These are phyloP conservation scores for Drosophila sproati DNA, from an alignment of 1,140 invertebrate genomes.

Conservation along the genomic window DNA sequence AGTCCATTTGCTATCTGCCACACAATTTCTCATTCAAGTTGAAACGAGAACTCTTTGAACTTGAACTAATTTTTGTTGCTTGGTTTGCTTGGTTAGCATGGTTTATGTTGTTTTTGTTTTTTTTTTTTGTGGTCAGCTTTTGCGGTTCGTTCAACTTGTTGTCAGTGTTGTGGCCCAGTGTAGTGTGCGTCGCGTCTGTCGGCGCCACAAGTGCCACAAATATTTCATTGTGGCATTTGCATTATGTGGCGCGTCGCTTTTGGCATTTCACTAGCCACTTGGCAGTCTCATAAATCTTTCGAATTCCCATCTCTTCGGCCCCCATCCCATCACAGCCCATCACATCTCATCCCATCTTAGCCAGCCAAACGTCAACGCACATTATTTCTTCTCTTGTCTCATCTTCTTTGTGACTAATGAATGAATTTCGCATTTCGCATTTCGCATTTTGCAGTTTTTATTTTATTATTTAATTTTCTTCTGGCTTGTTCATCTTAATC, in stretches of 20 bases:
- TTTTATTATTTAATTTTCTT: neutral
- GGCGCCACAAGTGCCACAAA: conserved; percentile 58
- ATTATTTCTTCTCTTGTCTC: conserved; percentile 4
- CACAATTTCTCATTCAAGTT: no score
- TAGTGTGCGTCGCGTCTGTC: conserved; percentile 17
- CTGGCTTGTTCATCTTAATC: conserved; percentile 20
- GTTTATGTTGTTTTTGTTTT: neutral
- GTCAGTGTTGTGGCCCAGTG: conserved; percentile 12
- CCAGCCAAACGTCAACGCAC: conserved; percentile 34
- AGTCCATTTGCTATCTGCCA: conserved; percentile 14
- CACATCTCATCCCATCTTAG: neutral
- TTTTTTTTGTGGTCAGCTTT: conserved; percentile 18
- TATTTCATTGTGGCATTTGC: conserved; percentile 73
- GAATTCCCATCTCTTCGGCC: neutral
- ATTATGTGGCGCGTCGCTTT: conserved; percentile 45
- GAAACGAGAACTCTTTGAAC: conserved; percentile 15
- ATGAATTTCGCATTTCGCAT: conserved; percentile 26
- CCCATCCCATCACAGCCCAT: neutral
- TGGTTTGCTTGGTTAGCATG: no score
- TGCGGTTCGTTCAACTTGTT: conserved; percentile 70
- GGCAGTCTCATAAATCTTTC: conserved; percentile 54
- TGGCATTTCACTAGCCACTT: conserved; percentile 40
- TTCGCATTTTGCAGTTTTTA: neutral
- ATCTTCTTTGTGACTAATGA: conserved; percentile 23
- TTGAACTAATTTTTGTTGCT: conserved; percentile 24